These are phyloP conservation scores for Thaleichthys pacificus DNA, from an alignment of 2,797 vertebrate species.

Conservation along the genomic window DNA sequence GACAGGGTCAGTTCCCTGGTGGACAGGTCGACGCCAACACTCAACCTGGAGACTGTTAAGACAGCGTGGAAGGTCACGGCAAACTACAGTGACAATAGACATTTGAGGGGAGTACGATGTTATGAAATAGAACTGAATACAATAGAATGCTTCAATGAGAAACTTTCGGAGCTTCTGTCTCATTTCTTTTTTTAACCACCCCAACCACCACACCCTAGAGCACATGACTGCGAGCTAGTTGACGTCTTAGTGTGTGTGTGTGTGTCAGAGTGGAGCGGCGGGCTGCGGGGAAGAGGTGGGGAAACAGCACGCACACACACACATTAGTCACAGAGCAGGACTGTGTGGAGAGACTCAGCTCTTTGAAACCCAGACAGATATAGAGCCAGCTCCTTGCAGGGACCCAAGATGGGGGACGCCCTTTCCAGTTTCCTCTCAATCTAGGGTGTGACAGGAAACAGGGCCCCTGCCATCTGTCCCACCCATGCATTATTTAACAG, in stretches of 20 bases:
- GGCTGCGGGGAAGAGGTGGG: slow-evolving; percentile 32
- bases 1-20: not conserved
- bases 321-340: slow-evolving; percentile 39
- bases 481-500: slow-evolving; percentile 2
- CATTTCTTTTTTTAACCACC: not conserved
- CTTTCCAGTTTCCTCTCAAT: slow-evolving; percentile 20
- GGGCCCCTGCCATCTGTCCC: slow-evolving; percentile 2
- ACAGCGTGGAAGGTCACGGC: too few relatives aligned
- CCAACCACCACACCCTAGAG: not conserved
- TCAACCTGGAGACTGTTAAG: too few relatives aligned
- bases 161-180: not conserved
- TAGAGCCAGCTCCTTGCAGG: slow-evolving; percentile 7
- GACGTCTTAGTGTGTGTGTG: slow-evolving; percentile 31
- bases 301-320: slow-evolving; percentile 12
- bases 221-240: slow-evolving; percentile 1
- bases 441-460: slow-evolving; percentile 21
- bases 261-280: slow-evolving; percentile 28
- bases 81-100: too few relatives aligned
- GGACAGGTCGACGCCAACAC: too few relatives aligned
- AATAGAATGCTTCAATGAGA: not conserved
- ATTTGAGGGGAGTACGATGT: too few relatives aligned
- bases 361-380: slow-evolving; percentile 26
- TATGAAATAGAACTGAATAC: not conserved
- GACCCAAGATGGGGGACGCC: slow-evolving; percentile 18
- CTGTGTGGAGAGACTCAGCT: not conserved